These are phyloP conservation scores for Caenorhabditis latens DNA, from an alignment of 1,140 invertebrate genomes.

Conservation along the genomic window DNA sequence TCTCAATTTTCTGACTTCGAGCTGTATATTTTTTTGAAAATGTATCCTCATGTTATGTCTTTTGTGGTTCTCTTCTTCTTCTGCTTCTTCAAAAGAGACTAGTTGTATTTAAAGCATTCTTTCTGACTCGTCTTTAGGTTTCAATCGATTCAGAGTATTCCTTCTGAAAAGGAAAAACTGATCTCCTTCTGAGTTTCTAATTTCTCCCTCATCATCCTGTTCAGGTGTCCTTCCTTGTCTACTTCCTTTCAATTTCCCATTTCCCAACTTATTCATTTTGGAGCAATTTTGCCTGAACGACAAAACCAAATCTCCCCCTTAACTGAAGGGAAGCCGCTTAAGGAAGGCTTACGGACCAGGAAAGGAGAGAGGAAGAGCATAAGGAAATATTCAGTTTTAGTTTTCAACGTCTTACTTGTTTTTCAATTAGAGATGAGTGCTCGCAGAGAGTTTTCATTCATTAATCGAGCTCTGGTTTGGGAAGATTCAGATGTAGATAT, in stretches of 20 bases:
- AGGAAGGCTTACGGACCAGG: constrained; percentile 26
- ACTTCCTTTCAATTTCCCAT: not conserved
- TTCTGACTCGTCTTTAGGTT: too few species aligned
- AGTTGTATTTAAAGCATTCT: too few species aligned
- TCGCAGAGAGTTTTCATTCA: too few species aligned
- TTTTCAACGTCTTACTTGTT: constrained; percentile 1
- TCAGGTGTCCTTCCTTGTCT: not conserved
- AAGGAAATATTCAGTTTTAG: not conserved
- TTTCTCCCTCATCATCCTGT: not conserved
- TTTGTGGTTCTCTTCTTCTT: too few species aligned
- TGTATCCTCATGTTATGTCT: too few species aligned
- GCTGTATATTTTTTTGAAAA: too few species aligned
- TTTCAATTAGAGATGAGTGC: not conserved
- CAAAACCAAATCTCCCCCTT: constrained; percentile 4
- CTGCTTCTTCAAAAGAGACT: too few species aligned
- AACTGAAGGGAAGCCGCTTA: constrained; percentile 44
- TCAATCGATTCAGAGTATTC: too few species aligned
- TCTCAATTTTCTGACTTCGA: too few species aligned
- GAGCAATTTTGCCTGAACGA: constrained; percentile 32
- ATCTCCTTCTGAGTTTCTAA: not conserved
- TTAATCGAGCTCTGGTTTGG: too few species aligned
- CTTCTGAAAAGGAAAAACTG: not conserved
- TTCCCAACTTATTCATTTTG: not conserved
- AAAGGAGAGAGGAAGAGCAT: not conserved
- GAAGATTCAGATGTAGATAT: too few species aligned